phyloP scores from a whole-genome alignment of 2,113 vertebrate genomes.

The Chamaetylas fuelleborni region DNA sequence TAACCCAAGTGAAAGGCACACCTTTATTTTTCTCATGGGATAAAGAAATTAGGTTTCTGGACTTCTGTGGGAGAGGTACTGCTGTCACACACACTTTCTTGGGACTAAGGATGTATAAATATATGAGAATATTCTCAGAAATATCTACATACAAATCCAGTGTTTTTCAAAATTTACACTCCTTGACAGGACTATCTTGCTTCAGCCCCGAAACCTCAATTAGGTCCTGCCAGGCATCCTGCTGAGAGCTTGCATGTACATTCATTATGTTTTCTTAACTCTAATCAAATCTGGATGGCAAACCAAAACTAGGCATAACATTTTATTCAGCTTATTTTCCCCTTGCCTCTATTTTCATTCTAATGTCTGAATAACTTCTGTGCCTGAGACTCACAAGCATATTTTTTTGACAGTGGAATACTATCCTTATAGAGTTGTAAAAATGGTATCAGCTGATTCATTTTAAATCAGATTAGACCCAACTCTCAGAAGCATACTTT shows the following conservation, averaged over 20 bases:
- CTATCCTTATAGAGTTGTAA: not conserved
- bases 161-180: not conserved
- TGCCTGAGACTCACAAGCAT: not conserved
- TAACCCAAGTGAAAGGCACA: not conserved
- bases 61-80: not conserved
- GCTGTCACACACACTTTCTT: not conserved
- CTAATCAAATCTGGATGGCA: not conserved
- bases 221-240: not conserved
- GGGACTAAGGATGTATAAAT: not conserved
- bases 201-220: not conserved
- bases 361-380: not conserved
- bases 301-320: not conserved
- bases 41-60: not conserved
- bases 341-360: slow-evolving; percentile 34
- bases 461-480: not conserved
- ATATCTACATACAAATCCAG: not conserved
- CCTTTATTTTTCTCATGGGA: not conserved
- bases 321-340: slow-evolving; percentile 30
- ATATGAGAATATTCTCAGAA: not conserved
- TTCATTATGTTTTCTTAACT: slow-evolving; percentile 15
- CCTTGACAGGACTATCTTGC: not conserved
- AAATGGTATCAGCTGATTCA: not conserved
- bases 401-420: not conserved
- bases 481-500: not conserved
- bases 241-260: not conserved